These are phyloP conservation scores for Torymus aiolomorphi DNA, from an alignment of 2,888 invertebrate species.

Conservation along the genomic window DNA sequence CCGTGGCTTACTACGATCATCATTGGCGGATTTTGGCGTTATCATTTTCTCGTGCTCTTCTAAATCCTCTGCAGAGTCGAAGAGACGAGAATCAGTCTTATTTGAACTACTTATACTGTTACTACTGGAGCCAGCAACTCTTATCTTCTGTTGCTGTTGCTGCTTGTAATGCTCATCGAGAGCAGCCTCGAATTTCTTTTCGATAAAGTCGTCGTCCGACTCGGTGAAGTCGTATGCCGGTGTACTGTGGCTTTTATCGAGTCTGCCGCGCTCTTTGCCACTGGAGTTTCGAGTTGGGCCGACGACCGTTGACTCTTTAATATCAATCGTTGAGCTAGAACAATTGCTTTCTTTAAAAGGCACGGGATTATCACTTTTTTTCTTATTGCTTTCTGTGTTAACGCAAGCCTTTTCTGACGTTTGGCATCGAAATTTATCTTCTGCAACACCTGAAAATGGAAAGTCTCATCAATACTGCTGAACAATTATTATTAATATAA, in stretches of 20 bases:
- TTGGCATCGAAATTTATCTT: slow-evolving; percentile 25
- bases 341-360: slow-evolving; percentile 60
- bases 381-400: slow-evolving; percentile 60
- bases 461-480: neutral
- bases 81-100: slow-evolving; percentile 64
- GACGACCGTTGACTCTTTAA: slow-evolving; percentile 14
- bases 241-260: slow-evolving; percentile 90
- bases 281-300: neutral
- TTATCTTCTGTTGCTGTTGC: slow-evolving; percentile 34
- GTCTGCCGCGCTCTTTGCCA: slow-evolving; percentile 76
- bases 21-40: slow-evolving; percentile 44
- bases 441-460: slow-evolving; percentile 11
- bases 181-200: slow-evolving; percentile 56
- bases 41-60: slow-evolving; percentile 56
- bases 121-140: slow-evolving; percentile 22
- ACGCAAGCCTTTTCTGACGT: slow-evolving; percentile 50
- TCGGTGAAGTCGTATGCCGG: slow-evolving; percentile 85
- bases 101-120: slow-evolving; percentile 60
- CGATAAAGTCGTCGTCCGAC: slow-evolving; percentile 59
- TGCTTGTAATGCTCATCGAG: slow-evolving; percentile 52
- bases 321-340: slow-evolving; percentile 18
- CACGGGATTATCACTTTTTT: slow-evolving; percentile 62
- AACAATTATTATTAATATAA: too few species aligned
- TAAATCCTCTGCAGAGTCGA: slow-evolving; percentile 57
- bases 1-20: slow-evolving; percentile 44